Evolutionary conservation across 1,140 invertebrate species (phyloP), one percentile per base, ranked within the genome.

Genomic region (Dendroctonus valens): DNA sequence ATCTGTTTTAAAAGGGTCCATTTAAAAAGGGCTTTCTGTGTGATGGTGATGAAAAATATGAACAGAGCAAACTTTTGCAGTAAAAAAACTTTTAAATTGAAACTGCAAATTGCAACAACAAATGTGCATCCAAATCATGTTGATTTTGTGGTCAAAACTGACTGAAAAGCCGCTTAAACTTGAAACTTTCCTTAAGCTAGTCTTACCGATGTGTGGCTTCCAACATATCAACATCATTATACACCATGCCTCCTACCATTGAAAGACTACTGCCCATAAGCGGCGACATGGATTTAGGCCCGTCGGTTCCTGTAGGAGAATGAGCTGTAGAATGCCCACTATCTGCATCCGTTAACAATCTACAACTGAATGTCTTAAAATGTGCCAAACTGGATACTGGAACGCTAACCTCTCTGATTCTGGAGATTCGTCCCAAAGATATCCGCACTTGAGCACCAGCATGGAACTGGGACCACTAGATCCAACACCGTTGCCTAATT

Each of bases 321-420:
- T 94, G 92, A 37, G 91, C 91, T 0, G 92, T 93, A 54, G 91
- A 94, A 78, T 94, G 90, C 6, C 92, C 93, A 68, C 92, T 94
- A 73, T 95, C 93, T 9, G 89, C 86, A 77, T 90, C 88, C 77
- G 38, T 57, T 41, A 41, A 40, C 9, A 5, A 57, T 40, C 9
- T 40, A 60, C 11, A 0, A 14, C 6, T 14, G 8, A 50, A 50
- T n/a, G 8, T 60, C 11, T 60, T 6, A n/a, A 15, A 7, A 49
- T 40, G 26, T 0, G 39, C n/a, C 0, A 44, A 5, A 4, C 0
- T 48, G 46, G 14, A n/a, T 48, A n/a, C 46, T n/a, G 14, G 5
- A 41, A 9, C n/a, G 14, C 55, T 59, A 48, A 71, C 69, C 67
- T 82, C 72, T 93, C 91, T n/a, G 90, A 92, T 71, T 93, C 91